phyloP scores from a whole-genome alignment of 30 jellyfish, hydroid and myxozoan genomes.

The Turritopsis rubra region DNA sequence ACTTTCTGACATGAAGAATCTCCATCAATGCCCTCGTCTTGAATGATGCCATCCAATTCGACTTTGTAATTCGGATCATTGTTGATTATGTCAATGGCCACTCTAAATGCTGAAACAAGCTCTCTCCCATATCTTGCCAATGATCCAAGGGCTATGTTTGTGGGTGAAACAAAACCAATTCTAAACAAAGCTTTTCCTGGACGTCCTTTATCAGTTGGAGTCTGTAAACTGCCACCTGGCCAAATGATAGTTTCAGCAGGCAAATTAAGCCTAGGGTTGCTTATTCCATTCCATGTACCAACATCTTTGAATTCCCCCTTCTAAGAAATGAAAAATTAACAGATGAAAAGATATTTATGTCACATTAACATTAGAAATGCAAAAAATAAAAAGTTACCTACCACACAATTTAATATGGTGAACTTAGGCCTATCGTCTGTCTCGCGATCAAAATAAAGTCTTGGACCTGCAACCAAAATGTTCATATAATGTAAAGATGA shows the following conservation, averaged over 20 bases:
- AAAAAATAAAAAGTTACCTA: slow-evolving; percentile 21
- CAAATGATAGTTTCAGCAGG: slow-evolving; percentile 68
- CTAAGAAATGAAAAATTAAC: slow-evolving; percentile 11
- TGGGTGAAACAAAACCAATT: slow-evolving; percentile 88
- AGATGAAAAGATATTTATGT: not conserved
- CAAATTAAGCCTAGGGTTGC: slow-evolving; percentile 28
- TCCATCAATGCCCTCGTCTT: slow-evolving; percentile 94
- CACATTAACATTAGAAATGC: not conserved
- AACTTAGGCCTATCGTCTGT: slow-evolving; percentile 23
- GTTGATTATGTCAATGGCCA: slow-evolving; percentile 83
- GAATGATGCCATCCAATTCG: slow-evolving; percentile 62
- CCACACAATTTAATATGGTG: slow-evolving; percentile 68
- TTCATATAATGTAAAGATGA: not conserved
- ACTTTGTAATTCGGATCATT: slow-evolving; percentile 53
- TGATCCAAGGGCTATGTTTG: slow-evolving; percentile 70
- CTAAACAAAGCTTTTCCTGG: slow-evolving; percentile 95
- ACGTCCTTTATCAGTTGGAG: slow-evolving; percentile 91
- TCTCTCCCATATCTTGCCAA: slow-evolving; percentile 74
- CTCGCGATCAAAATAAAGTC: slow-evolving; percentile 43
- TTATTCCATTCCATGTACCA: slow-evolving; percentile 87
- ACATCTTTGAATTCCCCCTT: slow-evolving; percentile 27
- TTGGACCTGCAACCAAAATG: slow-evolving; percentile 47
- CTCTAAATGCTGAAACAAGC: slow-evolving; percentile 89
- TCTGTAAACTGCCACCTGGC: slow-evolving; percentile 92
- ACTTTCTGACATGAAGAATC: slow-evolving; percentile 47